Conservation (phyloP, 2,888 invertebrate species). For the Drosophila subsilvestris region DNA sequence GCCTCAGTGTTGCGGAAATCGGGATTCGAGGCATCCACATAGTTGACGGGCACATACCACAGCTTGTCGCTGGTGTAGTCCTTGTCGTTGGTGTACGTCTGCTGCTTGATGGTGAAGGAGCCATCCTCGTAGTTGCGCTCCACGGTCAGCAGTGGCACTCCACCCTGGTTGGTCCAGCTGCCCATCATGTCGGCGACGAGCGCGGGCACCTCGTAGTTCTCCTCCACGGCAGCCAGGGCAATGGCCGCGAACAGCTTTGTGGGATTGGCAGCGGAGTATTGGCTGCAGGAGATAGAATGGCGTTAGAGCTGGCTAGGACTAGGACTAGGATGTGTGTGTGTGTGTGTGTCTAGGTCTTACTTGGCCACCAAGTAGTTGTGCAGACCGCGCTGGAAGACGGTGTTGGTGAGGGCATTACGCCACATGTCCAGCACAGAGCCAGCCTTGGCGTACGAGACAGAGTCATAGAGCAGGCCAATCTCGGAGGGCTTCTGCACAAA, state of each 20-base stretch:
- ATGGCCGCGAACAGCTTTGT: constrained; percentile 75
- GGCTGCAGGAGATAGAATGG: constrained; percentile 39
- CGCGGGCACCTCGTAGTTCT: constrained; percentile 53
- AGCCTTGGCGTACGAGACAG: constrained; percentile 95
- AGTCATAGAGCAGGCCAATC: constrained; percentile 92
- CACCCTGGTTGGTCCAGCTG: constrained; percentile 87
- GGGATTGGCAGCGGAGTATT: constrained; percentile 73
- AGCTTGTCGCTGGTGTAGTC: constrained; percentile 31
- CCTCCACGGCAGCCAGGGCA: constrained; percentile 68
- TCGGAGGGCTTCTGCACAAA: constrained; percentile 93
- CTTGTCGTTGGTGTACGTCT: constrained; percentile 68
- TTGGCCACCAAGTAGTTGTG: constrained; percentile 77
- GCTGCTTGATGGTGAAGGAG: constrained; percentile 86
- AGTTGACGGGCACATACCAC: constrained; percentile 83
- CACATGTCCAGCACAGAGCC: constrained; percentile 86
- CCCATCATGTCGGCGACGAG: constrained; percentile 87
- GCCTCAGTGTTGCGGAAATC: constrained; percentile 80
- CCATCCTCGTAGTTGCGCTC: constrained; percentile 84
- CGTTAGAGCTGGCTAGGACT: neutral
- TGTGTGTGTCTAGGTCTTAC: constrained; percentile 55
- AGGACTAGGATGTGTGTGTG: too few relatives aligned
- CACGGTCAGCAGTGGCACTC: constrained; percentile 86
- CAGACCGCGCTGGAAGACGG: constrained; percentile 78
- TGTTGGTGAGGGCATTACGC: constrained; percentile 78
- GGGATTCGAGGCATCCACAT: constrained; percentile 66